phyloP scores from a whole-genome alignment of 2,113 vertebrate species.

The Pelvicachromis taeniatus region DNA sequence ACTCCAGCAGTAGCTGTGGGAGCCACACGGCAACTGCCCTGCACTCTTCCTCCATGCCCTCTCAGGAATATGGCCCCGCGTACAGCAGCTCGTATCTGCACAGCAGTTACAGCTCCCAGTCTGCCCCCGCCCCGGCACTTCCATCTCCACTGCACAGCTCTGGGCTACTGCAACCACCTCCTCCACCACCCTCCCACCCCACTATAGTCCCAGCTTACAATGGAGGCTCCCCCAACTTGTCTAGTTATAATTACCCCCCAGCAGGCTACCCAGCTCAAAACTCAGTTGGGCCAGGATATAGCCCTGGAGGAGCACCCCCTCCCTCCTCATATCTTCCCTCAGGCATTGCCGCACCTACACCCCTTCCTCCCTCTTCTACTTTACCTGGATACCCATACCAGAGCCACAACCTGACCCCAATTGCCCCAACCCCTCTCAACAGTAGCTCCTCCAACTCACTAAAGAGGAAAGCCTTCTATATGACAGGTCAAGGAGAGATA shows the following conservation, averaged over 20 bases:
- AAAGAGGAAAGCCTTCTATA: constrained; percentile 96
- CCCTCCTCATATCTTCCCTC: constrained; percentile 92
- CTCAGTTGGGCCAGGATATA: constrained; percentile 88
- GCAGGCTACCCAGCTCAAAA: constrained; percentile 90
- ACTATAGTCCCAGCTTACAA: constrained; percentile 91
- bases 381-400: constrained; percentile 94
- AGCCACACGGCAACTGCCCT: constrained; percentile 86
- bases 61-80: constrained; percentile 94
- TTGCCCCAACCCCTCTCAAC: constrained; percentile 85
- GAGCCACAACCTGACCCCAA: constrained; percentile 88
- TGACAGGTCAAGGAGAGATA: constrained; percentile 91
- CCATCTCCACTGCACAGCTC: constrained; percentile 91
- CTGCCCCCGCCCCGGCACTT: constrained; percentile 82
- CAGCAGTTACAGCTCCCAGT: constrained; percentile 87
- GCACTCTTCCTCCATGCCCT: constrained; percentile 79
- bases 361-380: constrained; percentile 86
- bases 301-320: constrained; percentile 87
- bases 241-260: constrained; percentile 91
- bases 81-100: constrained; percentile 94
- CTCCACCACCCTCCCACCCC: constrained; percentile 78
- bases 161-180: constrained; percentile 85
- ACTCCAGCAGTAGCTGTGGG: constrained; percentile 91
- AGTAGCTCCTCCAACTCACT: constrained; percentile 89
- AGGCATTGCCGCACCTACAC: constrained; percentile 91
- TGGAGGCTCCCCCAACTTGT: constrained; percentile 86